Base-by-base conservation (phyloP, 2,797 vertebrate species). In the Halcyon smyrnensis region DNA sequence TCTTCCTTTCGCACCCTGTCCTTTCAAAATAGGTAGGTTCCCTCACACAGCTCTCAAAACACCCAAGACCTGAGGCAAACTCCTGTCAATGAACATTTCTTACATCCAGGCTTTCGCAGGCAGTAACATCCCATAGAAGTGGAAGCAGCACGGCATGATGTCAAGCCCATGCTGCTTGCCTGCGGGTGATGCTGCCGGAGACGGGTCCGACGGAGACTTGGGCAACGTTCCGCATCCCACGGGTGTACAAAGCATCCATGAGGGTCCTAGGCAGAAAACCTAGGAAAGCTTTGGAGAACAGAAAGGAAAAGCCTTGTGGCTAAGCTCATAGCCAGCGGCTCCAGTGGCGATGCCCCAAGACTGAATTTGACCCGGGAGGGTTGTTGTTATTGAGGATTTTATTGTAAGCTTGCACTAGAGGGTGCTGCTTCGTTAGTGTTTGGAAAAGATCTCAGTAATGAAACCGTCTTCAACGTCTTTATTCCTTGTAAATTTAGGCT, bases 361-460 rank as follows among this genome's bases (percentile, higher is more conserved):
- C 23, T 1, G 6, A 36, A 43, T 56, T 48, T 45, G 53, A 60
- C 56, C 43, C 53, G 4, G 8, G 28, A 78, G 48, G 2, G 32
- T 16, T 45, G 43, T 10, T 45, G n/a, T 28, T 48, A 4, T 5
- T 12, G 41, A 46, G 13, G 36, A 64, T 83, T 70, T 87, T 80
- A 48, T 64, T 41, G 39, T 37, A 41, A 53, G 36, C 65, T 92
- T 89, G 94, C 90, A 9, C 90, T 93, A 96, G 93, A 94, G 93
- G 94, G 95, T 95, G 95, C 93, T 96, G 3, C 95, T 92, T 75
- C 1, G 5, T 89, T 39, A 93, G 56, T 6, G 20, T 94, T 95
- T 34, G 56, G 59, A 24, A 48, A 71, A 24, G 51, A 51, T 2
- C 0, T 0, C 34, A 12, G 63, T 9, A 25, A 51, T 9, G 41